These are phyloP conservation scores for Catharus minimus DNA, from an alignment of 2,113 vertebrate species.

Conservation along the genomic window DNA sequence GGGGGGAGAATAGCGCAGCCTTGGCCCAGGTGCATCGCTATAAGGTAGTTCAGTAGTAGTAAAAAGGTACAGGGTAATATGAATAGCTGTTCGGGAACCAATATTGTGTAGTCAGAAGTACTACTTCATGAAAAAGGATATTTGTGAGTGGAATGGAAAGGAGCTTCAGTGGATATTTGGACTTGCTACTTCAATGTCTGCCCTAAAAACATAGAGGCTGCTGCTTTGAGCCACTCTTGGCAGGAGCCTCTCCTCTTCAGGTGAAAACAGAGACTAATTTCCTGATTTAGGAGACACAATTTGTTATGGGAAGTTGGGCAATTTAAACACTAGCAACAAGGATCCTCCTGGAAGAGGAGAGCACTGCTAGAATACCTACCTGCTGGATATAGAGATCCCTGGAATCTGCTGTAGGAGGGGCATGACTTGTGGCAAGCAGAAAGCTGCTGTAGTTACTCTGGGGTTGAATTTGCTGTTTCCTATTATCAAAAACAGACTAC, in stretches of 20 bases:
- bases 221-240: background rate
- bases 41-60: background rate
- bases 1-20: too few relatives aligned
- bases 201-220: background rate
- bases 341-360: background rate
- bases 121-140: rapidly evolving
- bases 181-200: background rate
- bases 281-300: background rate
- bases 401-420: background rate
- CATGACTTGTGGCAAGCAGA: background rate
- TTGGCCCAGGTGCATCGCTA: background rate
- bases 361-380: background rate
- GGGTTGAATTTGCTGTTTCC: background rate
- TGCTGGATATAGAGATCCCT: background rate
- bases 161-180: background rate
- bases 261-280: background rate
- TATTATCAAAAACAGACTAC: background rate
- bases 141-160: background rate
- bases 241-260: background rate
- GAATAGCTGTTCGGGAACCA: background rate
- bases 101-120: background rate
- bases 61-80: background rate
- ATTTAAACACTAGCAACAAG: background rate
- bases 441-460: background rate
- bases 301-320: background rate